Conservation (phyloP, 2,797 vertebrate species). For the Sebastes miniatus region DNA sequence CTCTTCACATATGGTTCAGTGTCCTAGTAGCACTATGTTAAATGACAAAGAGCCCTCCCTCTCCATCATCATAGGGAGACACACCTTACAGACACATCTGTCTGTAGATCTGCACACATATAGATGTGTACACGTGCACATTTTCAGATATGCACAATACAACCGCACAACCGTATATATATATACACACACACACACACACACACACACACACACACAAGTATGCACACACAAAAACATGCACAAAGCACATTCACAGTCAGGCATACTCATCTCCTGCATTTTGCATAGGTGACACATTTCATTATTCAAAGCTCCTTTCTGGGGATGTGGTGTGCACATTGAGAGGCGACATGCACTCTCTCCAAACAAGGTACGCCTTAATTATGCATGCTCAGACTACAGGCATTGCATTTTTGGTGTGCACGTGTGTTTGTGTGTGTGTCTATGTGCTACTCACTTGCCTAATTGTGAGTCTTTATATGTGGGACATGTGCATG, state of each 20-base stretch:
- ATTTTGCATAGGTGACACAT: constrained; percentile 86
- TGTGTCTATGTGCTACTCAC: constrained; percentile 4
- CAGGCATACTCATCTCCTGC: constrained; percentile 78
- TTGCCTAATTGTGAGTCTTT: constrained; percentile 47
- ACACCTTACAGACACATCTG: constrained; percentile 58
- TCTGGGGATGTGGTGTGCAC: constrained; percentile 81
- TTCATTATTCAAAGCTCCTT: constrained; percentile 88
- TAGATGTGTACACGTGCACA: constrained; percentile 3
- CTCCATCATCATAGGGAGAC: constrained; percentile 54
- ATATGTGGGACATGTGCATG: constrained; percentile 15
- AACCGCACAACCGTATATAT: constrained; percentile 20
- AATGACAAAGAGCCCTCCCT: constrained; percentile 71
- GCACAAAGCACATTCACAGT: constrained; percentile 67
- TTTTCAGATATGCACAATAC: constrained; percentile 31
- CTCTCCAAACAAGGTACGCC: constrained; percentile 82
- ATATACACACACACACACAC: background rate
- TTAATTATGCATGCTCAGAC: constrained; percentile 85
- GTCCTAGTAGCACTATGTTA: constrained; percentile 68
- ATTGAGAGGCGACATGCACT: constrained; percentile 81
- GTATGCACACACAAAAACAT: constrained; percentile 58
- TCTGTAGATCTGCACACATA: constrained; percentile 31
- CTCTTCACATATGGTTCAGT: constrained; percentile 74
- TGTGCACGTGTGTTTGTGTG: constrained; percentile 21
- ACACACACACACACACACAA: constrained; percentile 42
- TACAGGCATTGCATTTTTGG: constrained; percentile 75